phyloP scores from a whole-genome alignment of 2,888 invertebrate genomes.

The Pseudococcus longispinus region DNA sequence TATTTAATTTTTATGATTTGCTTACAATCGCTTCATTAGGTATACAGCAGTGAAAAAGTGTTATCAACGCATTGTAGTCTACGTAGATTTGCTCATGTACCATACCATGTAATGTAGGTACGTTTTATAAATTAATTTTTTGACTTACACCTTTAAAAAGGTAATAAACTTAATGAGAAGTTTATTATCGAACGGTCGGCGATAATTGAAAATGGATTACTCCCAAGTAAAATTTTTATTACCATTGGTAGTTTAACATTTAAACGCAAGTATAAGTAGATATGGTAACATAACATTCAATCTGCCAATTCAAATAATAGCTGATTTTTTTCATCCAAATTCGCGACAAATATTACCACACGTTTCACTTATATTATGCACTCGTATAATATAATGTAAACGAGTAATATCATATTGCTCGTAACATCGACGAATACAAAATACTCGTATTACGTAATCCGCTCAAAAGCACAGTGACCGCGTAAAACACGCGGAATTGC shows the following conservation, averaged over 20 bases:
- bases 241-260: neutral
- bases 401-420: too few species aligned
- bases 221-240: neutral
- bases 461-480: neutral
- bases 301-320: neutral
- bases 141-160: conserved; percentile 3
- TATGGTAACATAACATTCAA: too few species aligned
- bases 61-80: neutral
- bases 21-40: neutral
- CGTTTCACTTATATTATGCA: neutral
- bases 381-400: too few species aligned
- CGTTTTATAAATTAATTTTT: conserved; percentile 3
- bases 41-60: neutral
- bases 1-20: neutral
- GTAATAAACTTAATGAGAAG: conserved; percentile 4
- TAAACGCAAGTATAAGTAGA: neutral
- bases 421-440: neutral
- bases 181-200: neutral
- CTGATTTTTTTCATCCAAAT: neutral
- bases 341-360: neutral
- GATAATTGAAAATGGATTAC: neutral
- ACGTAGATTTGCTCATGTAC: neutral
- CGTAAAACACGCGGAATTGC: conserved; percentile 5
- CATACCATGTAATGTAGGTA: neutral
- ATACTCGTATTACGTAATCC: conserved; percentile 2